Percentiles rank a stretch among this genome's conserved stretches.
These are phyloP conservation scores for Solenodon paradoxus DNA, from an alignment of 2,113 vertebrate genomes.

Conservation along the genomic window DNA sequence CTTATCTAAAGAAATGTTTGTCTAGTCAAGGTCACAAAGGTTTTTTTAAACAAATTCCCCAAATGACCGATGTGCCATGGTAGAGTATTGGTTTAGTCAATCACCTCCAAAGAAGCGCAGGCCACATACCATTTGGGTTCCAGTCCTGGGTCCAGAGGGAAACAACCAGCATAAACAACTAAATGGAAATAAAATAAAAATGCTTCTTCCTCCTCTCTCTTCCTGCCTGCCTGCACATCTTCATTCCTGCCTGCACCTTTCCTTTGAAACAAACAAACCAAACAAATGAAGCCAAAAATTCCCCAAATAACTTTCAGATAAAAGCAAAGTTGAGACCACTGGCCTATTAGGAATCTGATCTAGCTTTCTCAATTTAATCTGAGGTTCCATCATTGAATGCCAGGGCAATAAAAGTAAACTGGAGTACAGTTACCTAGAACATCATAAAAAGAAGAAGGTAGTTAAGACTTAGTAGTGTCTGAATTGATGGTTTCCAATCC, in stretches of 20 bases:
- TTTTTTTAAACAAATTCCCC: background rate
- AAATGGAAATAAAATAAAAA: too few relatives aligned
- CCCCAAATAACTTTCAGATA: background rate
- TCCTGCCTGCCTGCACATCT: too few relatives aligned
- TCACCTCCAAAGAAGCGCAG: too few relatives aligned
- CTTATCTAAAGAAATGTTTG: constrained; percentile 14
- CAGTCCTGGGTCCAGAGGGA: too few relatives aligned
- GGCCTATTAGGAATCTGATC: constrained; percentile 12
- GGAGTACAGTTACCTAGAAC: background rate
- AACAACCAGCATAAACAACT: too few relatives aligned
- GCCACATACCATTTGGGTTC: too few relatives aligned
- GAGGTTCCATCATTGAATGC: constrained; percentile 4
- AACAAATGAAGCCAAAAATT: too few relatives aligned
- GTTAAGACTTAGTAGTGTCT: background rate
- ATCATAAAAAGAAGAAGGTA: background rate
- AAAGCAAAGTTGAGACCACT: background rate
- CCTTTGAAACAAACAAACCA: too few relatives aligned
- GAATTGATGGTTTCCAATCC: background rate
- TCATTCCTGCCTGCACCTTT: too few relatives aligned
- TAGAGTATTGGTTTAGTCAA: too few relatives aligned
- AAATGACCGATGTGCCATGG: too few relatives aligned
- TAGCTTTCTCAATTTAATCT: constrained; percentile 37
- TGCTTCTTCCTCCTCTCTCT: too few relatives aligned
- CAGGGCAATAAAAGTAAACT: constrained; percentile 15
- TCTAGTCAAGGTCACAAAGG: constrained; percentile 16